phyloP scores from a whole-genome alignment of 2,888 invertebrate genomes.

The Sabatieria punctata region DNA sequence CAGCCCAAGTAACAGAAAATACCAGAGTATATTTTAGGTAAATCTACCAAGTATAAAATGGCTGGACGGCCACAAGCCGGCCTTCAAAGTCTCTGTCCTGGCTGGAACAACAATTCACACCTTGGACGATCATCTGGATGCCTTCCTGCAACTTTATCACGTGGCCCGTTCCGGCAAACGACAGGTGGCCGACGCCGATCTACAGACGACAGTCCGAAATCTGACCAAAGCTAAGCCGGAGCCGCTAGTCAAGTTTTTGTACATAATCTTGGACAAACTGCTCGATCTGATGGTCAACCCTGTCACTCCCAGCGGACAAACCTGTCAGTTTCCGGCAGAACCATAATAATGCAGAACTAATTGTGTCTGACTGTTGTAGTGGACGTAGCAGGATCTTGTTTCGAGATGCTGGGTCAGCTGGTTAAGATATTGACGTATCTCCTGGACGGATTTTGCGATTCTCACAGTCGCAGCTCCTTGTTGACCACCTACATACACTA shows the following conservation, averaged over 20 bases:
- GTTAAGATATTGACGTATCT: constrained; percentile 61
- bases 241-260: constrained; percentile 58
- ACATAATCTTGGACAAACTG: constrained; percentile 62
- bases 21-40: constrained; percentile 44
- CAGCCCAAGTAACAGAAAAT: not conserved
- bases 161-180: constrained; percentile 4
- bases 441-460: constrained; percentile 62
- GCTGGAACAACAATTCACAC: constrained; percentile 77
- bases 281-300: constrained; percentile 60
- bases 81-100: constrained; percentile 62
- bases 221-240: constrained; percentile 41
- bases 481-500: constrained; percentile 72
- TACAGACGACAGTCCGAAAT: constrained; percentile 42
- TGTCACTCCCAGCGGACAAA: constrained; percentile 53
- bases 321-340: constrained; percentile 18
- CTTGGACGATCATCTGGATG: constrained; percentile 33
- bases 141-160: constrained; percentile 10
- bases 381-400: constrained; percentile 65
- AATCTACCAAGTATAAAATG: constrained; percentile 77
- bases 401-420: constrained; percentile 68
- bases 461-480: constrained; percentile 63
- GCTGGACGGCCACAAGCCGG: constrained; percentile 84
- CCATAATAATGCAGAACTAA: not conserved
- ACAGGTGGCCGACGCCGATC: constrained; percentile 12
- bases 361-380: constrained; percentile 33